These are phyloP conservation scores for Scleropages formosus DNA, from an alignment of 2,797 vertebrate species.

Conservation along the genomic window DNA sequence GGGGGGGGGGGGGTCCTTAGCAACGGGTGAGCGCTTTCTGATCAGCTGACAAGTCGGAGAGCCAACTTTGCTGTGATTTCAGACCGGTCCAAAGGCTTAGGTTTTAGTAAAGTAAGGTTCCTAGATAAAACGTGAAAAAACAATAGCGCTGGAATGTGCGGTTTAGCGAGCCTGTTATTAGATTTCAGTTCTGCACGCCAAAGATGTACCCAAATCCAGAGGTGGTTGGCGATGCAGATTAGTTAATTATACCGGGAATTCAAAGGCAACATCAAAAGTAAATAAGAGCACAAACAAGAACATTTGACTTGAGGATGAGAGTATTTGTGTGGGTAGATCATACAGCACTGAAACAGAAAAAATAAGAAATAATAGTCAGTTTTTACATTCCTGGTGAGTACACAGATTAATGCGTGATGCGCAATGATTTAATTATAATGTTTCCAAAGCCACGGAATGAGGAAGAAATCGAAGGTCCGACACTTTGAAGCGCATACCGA, in stretches of 20 bases:
- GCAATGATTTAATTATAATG: conserved; percentile 42
- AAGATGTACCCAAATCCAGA: conserved; percentile 15
- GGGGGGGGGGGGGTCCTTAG: no score
- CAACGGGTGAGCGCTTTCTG: no score
- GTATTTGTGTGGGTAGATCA: conserved; percentile 38
- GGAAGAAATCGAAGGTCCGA: not conserved
- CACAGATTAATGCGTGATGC: conserved; percentile 52
- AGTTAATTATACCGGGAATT: conserved; percentile 35
- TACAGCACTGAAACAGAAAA: conserved; percentile 55
- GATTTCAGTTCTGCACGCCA: not conserved
- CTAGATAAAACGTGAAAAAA: not conserved
- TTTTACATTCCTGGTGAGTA: conserved; percentile 35
- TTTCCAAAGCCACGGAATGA: conserved; percentile 39
- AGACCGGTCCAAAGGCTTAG: no score
- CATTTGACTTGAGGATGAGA: conserved; percentile 37
- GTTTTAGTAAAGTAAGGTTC: no score
- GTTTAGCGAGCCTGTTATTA: no score
- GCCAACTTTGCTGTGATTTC: no score
- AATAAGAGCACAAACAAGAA: conserved; percentile 46
- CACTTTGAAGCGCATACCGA: conserved; percentile 42
- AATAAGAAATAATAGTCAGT: conserved; percentile 50
- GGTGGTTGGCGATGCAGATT: conserved; percentile 34
- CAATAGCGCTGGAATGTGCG: not conserved
- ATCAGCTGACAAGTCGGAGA: no score
- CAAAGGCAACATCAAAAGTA: conserved; percentile 46